A percentile compares a stretch with the other conserved stretches of the same genome.
phyloP scores from a whole-genome alignment of 2,797 vertebrate genomes.

The Phataginus tricuspis region DNA sequence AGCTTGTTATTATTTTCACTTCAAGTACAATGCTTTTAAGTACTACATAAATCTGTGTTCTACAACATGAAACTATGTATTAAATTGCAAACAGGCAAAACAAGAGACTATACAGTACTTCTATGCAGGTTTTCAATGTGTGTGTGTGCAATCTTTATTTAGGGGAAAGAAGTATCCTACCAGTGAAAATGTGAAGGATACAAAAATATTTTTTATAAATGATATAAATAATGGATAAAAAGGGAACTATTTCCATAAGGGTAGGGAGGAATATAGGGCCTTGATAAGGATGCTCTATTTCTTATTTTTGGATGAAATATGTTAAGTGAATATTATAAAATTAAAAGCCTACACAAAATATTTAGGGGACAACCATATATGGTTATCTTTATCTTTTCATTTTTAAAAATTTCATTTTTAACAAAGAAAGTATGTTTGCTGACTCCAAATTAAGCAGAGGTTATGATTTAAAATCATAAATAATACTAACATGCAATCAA shows the following conservation, averaged over 20 bases:
- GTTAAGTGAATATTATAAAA: background rate
- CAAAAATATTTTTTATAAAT: slow-evolving; percentile 28
- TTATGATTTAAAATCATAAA: slow-evolving; percentile 46
- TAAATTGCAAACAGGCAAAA: slow-evolving; percentile 27
- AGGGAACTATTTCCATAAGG: background rate
- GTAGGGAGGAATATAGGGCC: background rate
- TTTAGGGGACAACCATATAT: background rate
- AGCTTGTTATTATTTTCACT: slow-evolving; percentile 29
- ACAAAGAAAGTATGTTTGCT: background rate
- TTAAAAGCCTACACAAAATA: background rate
- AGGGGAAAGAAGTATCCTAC: background rate
- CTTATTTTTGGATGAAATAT: slow-evolving; percentile 13
- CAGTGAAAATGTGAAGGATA: slow-evolving; percentile 23
- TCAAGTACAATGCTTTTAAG: slow-evolving; percentile 28
- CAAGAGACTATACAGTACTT: background rate
- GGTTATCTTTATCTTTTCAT: background rate
- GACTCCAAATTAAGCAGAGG: background rate
- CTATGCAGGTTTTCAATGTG: background rate
- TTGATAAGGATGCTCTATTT: background rate
- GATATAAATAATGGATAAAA: slow-evolving; percentile 41
- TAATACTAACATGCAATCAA: slow-evolving; percentile 20
- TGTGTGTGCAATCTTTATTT: background rate
- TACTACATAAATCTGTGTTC: slow-evolving; percentile 34
- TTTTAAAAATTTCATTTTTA: slow-evolving; percentile 32
- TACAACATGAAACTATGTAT: slow-evolving; percentile 2